Evolutionary conservation across 1,140 invertebrate species (phyloP), one percentile per base, ranked within the genome.

Genomic region (Drosophila suzukii): DNA sequence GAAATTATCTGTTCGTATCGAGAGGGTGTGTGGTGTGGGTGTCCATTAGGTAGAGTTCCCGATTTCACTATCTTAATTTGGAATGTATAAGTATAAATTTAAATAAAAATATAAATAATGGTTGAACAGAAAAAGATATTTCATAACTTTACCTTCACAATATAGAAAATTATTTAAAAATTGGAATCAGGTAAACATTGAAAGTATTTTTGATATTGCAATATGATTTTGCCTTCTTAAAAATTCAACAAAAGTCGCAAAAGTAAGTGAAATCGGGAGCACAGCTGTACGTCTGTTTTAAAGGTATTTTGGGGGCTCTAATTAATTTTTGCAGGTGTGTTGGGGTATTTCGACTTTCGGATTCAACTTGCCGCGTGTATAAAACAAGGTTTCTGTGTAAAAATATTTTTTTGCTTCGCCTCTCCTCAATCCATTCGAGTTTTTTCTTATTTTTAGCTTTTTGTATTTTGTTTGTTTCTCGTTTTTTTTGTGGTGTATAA

Each of bases 321-420:
- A 39, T 36, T 36, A 49, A 71, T 41, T 58, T 39, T 70, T 43
- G 36, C 43, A 61, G 38, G 38, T 41, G 43, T 41, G 58, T 5
- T 17, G 47, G 44, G 46, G 8, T 54, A 8, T 53, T 53, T 24
- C 4, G 17, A n/a, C 24, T 71, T 56, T 34, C 50, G 63, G 50
- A 32, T 17, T 49, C 15, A 62, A 83, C 44, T 79, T 71, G 61
- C 43, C 61, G 49, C 74, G 80, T 58, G 68, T 68, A 63, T 71
- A 50, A 86, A 86, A 86, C 78, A 86, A 86, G 81, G 75, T 72
- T 75, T 75, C 46, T 58, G 83, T 86, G 82, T 86, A 86, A 86
- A 86, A 86, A 86, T 86, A 86, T 75, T 78, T 72, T 72, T 57
- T 72, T 73, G 57, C 44, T 50, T 77, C 49, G n/a, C 38, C 47